Evolutionary conservation across 2,888 invertebrate genomes (phyloP).

Genomic region (Amiota communis): DNA sequence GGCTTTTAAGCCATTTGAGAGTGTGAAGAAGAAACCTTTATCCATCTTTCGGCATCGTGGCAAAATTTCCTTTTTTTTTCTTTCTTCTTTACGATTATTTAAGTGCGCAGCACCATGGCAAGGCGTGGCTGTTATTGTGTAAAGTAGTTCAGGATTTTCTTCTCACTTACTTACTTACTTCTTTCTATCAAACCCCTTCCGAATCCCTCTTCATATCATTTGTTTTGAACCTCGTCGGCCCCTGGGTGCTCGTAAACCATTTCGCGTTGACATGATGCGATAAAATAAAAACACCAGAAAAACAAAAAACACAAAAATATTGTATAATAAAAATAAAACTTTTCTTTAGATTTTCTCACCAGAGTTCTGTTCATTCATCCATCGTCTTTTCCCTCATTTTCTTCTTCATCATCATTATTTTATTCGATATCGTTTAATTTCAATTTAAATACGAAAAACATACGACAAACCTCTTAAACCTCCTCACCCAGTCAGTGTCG

Average conservation of each 20-base stretch:
- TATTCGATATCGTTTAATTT: conserved; percentile 51
- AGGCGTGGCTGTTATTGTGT: background rate
- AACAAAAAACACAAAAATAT: too few relatives aligned
- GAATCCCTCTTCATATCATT: too few relatives aligned
- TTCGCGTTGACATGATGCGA: background rate
- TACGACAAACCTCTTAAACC: conserved; percentile 15
- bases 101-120: conserved; percentile 35
- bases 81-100: conserved; percentile 46
- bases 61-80: background rate
- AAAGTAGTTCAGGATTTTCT: too few relatives aligned
- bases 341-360: conserved; percentile 4
- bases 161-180: conserved; percentile 15
- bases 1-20: conserved; percentile 40
- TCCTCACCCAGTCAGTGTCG: conserved; percentile 31
- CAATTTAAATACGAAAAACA: conserved; percentile 62
- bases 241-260: too few relatives aligned
- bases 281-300: background rate
- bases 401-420: conserved; percentile 7
- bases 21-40: conserved; percentile 47
- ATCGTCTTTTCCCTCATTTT: background rate
- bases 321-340: background rate
- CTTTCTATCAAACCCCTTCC: too few relatives aligned
- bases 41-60: conserved; percentile 38
- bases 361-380: background rate
- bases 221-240: too few relatives aligned